Base-by-base conservation (phyloP, 2,113 vertebrate species). In the Semicossyphus pulcher region DNA sequence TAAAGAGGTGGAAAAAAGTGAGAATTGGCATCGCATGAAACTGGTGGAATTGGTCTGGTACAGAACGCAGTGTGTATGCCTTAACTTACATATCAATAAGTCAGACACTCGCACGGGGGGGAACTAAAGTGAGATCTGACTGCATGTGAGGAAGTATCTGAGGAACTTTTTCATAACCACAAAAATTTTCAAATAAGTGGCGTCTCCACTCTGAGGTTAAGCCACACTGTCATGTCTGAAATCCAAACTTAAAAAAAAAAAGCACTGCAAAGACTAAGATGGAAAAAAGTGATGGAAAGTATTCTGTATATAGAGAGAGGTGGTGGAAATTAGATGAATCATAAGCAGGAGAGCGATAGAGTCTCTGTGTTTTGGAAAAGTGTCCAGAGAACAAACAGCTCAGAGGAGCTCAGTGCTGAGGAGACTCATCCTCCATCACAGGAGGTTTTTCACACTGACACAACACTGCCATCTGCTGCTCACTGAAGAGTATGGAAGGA, bases 401-500 rank as follows among this genome's bases (percentile, higher is more conserved):
- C 51, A 42, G n/a, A 49, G 39, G 28, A 59, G 67, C 41, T 49
- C 28, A 31, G 61, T 15, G 37, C 45, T 28, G 47, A n/a, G 52
- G 48, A 59, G 54, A 65, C 45, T 1, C 4, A 1, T n/a, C 34
- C 28, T 5, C 42, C 18, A 1, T 16, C 39, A 39, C 7, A 7
- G 23, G 3, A 23, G 41, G 45, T 4, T 25, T 42, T 70, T 42
- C 62, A 74, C 7, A 29, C 54, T 65, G 60, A 54, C 1, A 1
- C 71, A 75, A 79, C 25, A 81, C 78, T 83, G 90, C 88, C 89
- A 60, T 37, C 91, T 91, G 80, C 82, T 91, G 91, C 10, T 32
- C 1, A 58, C 20, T 10, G 4, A 0, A 8, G 42, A 25, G 11
- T 39, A 3, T 39, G 28, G 1, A 20, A 5, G 1, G n/a, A 10